Percentiles rank a stretch among this genome's conserved stretches.
Evolutionary conservation across 2,888 invertebrate genomes (phyloP).

Genomic region (Tupiocoris notatus): DNA sequence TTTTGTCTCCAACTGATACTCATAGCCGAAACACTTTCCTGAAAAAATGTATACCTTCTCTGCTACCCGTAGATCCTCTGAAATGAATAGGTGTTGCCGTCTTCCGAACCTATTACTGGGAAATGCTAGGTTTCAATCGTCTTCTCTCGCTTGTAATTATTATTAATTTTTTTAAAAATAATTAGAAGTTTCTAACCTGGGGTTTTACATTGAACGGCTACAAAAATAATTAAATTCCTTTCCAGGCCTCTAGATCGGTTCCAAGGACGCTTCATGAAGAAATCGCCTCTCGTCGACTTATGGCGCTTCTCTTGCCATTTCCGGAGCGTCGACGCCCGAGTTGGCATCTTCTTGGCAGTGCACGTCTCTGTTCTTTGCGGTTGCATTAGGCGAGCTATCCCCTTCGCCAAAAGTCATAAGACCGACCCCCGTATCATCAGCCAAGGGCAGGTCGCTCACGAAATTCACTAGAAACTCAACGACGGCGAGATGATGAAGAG

Average conservation of each 20-base stretch:
- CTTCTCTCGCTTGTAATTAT: too few relatives aligned
- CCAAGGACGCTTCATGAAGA: slow-evolving; percentile 11
- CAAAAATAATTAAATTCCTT: too few relatives aligned
- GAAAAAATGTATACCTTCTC: too few relatives aligned
- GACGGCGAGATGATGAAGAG: background rate
- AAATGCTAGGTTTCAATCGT: too few relatives aligned
- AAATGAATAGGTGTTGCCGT: too few relatives aligned
- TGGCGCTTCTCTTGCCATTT: slow-evolving; percentile 19
- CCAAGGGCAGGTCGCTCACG: slow-evolving; percentile 17
- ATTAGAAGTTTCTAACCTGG: too few relatives aligned
- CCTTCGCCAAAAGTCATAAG: background rate
- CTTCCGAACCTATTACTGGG: too few relatives aligned
- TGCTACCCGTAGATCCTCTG: too few relatives aligned
- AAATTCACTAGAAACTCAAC: background rate
- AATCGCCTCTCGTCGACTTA: background rate
- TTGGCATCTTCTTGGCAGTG: background rate
- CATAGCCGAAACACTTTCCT: too few relatives aligned
- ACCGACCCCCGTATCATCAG: background rate
- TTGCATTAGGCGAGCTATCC: background rate
- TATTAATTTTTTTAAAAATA: too few relatives aligned
- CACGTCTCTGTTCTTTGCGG: background rate
- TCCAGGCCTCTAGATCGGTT: background rate
- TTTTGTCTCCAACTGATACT: too few relatives aligned
- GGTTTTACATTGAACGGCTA: too few relatives aligned
- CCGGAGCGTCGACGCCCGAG: slow-evolving; percentile 11